phyloP scores from a whole-genome alignment of 1,140 invertebrate species.

The Pseudobourletiella spinata region DNA sequence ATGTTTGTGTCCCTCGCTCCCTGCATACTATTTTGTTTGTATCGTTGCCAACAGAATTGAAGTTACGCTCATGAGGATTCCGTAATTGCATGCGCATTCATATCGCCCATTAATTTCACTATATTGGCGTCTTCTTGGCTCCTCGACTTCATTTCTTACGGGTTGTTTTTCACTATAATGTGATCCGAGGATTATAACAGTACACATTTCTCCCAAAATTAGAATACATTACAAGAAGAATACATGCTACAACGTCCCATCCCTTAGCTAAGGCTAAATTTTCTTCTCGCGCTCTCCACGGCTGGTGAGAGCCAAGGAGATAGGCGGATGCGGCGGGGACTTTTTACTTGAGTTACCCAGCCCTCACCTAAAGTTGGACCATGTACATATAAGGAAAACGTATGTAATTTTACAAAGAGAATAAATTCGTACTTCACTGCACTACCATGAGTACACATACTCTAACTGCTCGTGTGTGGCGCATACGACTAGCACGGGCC shows the following conservation, averaged over 20 bases:
- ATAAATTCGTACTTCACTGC: too few species aligned
- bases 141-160: slow-evolving; percentile 18
- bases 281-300: not conserved
- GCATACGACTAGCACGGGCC: too few species aligned
- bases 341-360: too few species aligned
- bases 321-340: too few species aligned
- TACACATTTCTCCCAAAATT: slow-evolving; percentile 2
- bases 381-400: too few species aligned
- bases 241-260: not conserved
- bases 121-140: slow-evolving; percentile 17
- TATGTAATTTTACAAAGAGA: too few species aligned
- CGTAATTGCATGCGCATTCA: slow-evolving; percentile 33
- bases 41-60: slow-evolving; percentile 33
- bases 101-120: slow-evolving; percentile 34
- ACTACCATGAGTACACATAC: too few species aligned
- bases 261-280: slow-evolving; percentile 6
- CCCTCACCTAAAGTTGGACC: too few species aligned
- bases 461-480: too few species aligned
- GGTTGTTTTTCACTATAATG: slow-evolving; percentile 29
- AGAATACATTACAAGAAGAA: slow-evolving; percentile 7
- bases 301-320: too few species aligned
- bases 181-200: slow-evolving; percentile 25
- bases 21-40: too few species aligned
- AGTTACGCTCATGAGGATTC: slow-evolving; percentile 35
- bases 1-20: too few species aligned